A percentile compares a stretch with the other conserved stretches of the same genome.
These are phyloP conservation scores for Stegostoma tigrinum DNA, from an alignment of 2,113 vertebrate genomes.

Conservation along the genomic window DNA sequence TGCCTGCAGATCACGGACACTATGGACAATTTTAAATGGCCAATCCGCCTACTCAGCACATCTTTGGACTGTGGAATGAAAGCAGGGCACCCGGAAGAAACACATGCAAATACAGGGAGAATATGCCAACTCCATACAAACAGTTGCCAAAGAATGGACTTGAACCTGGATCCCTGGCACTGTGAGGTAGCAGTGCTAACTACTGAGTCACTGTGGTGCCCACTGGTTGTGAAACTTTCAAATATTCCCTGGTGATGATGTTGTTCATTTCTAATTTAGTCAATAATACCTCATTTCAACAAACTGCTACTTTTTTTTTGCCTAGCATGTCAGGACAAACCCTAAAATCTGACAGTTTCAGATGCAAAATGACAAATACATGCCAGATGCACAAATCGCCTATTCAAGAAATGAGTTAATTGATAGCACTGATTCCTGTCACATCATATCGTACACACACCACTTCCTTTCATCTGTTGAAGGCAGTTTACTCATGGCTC, in stretches of 20 bases:
- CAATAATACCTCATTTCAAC: neutral
- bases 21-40: too few relatives aligned
- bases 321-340: neutral
- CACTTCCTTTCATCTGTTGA: neutral
- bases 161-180: too few relatives aligned
- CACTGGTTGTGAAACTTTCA: neutral
- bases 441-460: neutral
- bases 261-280: neutral
- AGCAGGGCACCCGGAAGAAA: too few relatives aligned
- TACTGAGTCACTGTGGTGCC: too few relatives aligned
- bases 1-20: too few relatives aligned
- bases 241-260: neutral
- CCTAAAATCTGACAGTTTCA: neutral
- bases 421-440: neutral
- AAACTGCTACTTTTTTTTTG: neutral
- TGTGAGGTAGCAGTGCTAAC: too few relatives aligned
- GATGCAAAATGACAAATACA: neutral
- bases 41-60: too few relatives aligned
- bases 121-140: too few relatives aligned
- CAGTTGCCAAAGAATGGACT: too few relatives aligned
- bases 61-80: too few relatives aligned
- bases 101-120: too few relatives aligned
- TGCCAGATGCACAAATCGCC: neutral
- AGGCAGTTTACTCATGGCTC: neutral
- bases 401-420: neutral